Percentiles rank a stretch among this genome's conserved stretches.
Evolutionary conservation across 2,113 vertebrate genomes (phyloP).

Genomic region (Origma solitaria): DNA sequence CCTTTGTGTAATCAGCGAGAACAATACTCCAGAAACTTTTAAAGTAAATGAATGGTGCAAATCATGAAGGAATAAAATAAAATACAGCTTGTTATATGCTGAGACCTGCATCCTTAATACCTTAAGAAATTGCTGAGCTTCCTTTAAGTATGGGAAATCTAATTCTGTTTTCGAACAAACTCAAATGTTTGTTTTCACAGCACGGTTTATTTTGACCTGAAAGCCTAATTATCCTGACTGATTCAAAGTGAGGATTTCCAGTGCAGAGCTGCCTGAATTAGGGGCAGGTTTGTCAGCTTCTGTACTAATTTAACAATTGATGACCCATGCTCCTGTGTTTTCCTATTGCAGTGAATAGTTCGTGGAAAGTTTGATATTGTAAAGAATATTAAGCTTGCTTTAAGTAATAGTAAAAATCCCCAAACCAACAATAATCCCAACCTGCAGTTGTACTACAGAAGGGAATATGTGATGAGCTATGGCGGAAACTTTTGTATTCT

Average conservation of each 20-base stretch:
- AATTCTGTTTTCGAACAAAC: constrained; percentile 66
- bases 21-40: neutral
- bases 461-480: neutral
- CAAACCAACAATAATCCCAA: neutral
- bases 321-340: neutral
- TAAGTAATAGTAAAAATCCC: neutral
- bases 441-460: neutral
- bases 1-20: neutral
- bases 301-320: constrained; percentile 18
- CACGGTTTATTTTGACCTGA: constrained; percentile 17
- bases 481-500: neutral
- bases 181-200: constrained; percentile 44
- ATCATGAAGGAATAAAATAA: constrained; percentile 5
- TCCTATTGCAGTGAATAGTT: neutral
- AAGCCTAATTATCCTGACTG: constrained; percentile 51
- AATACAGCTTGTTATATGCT: neutral
- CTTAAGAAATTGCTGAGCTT: constrained; percentile 54
- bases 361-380: neutral
- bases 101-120: constrained; percentile 52
- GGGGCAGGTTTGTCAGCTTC: constrained; percentile 32
- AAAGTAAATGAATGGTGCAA: neutral
- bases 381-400: neutral
- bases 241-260: constrained; percentile 59
- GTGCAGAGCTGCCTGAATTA: constrained; percentile 31
- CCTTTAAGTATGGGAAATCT: constrained; percentile 46